These are phyloP conservation scores for Hydropsyche betteni DNA, from an alignment of 2,888 invertebrate genomes.

Conservation along the genomic window DNA sequence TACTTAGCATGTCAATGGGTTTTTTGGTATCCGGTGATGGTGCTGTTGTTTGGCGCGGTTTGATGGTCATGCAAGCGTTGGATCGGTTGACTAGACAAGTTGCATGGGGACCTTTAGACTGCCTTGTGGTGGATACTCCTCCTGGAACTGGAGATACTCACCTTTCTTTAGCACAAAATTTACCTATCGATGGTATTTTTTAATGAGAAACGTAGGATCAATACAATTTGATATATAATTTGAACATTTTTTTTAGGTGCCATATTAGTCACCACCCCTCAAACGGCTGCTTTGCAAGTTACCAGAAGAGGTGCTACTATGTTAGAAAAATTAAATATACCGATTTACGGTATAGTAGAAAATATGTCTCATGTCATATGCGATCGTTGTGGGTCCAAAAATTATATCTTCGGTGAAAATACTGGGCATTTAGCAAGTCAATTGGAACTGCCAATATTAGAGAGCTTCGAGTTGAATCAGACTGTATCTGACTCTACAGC, in stretches of 20 bases:
- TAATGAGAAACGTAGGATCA: background rate
- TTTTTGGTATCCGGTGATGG: conserved; percentile 85
- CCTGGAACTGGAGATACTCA: conserved; percentile 98
- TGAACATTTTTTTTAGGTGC: conserved; percentile 65
- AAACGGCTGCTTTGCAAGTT: conserved; percentile 86
- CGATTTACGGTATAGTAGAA: conserved; percentile 80
- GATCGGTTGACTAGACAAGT: conserved; percentile 86
- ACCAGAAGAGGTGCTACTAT: conserved; percentile 86
- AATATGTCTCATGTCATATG: conserved; percentile 89
- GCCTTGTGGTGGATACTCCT: conserved; percentile 92
- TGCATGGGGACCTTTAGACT: conserved; percentile 89
- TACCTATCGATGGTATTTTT: conserved; percentile 78
- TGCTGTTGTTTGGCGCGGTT: conserved; percentile 93
- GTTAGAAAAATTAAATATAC: conserved; percentile 84
- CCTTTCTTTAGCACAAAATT: conserved; percentile 87
- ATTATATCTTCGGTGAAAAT: conserved; percentile 77
- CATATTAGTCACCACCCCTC: conserved; percentile 92
- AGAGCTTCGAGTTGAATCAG: conserved; percentile 78
- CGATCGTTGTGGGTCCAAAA: conserved; percentile 76
- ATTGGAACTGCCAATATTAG: conserved; percentile 73
- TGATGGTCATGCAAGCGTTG: conserved; percentile 96
- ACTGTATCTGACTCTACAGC: conserved; percentile 76
- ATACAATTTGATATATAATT: conserved; percentile 15
- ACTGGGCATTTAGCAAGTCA: conserved; percentile 70
- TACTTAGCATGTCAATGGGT: conserved; percentile 91